Evolutionary conservation across 1,140 invertebrate species (phyloP), one percentile per base, ranked within the genome.

Genomic region (Drosophila nasuta): DNA sequence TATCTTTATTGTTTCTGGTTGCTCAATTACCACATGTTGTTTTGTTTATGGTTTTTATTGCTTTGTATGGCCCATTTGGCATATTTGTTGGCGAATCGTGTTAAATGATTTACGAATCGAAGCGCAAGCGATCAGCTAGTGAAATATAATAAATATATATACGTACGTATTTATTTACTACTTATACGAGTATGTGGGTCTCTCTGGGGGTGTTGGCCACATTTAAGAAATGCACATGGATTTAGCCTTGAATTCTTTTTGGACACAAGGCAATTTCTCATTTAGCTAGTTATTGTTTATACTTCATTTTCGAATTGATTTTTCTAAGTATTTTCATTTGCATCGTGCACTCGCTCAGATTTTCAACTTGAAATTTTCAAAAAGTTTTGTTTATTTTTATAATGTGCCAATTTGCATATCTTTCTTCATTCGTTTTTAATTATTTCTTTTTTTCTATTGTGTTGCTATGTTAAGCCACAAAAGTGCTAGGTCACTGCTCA

Each of bases 191-290:
- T 15, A 13, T n/a, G 35, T 33, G 15, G 11, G 1, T 8, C 35
- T 68, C 13, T 15, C 49, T 10, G 68, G 76, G 81, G 81, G 79
- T 56, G 62, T 86, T 81, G 81, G 79, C 81, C 81, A 75, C 71
- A 76, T 76, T 69, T 15, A 28, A 49, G 33, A 72, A 77, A 63
- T 86, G 82, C 82, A 86, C 63, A 86, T 76, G 75, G 58, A 46
- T 71, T 81, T 75, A 73, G 72, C 82, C 82, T 86, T 86, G 82
- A 75, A 59, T 48, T 60, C 38, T 58, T 70, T 43, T 43, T 43
- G 41, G 41, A 43, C 41, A 43, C 41, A 43, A 43, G 41, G 41
- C 41, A 62, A 71, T 64, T 56, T 25, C 38, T 56, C n/a, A 25
- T 49, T 56, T 59, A 15, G 30, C 56, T 13, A 71, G 67, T 43